Evolutionary conservation across 1,140 invertebrate genomes (phyloP).

Genomic region (Trichoplusia ni): DNA sequence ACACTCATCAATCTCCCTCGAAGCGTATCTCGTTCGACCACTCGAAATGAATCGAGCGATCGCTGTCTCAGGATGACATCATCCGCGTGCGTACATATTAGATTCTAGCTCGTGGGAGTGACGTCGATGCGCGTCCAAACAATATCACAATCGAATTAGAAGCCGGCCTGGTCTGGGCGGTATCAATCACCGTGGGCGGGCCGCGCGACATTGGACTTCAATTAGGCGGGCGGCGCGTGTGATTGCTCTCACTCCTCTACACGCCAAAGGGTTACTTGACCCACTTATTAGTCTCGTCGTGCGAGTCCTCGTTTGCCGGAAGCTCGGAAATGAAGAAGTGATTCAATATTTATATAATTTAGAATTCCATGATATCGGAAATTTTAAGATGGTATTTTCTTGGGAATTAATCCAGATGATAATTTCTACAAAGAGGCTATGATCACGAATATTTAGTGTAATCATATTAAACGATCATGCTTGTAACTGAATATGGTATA

Average conservation of each 20-base stretch:
- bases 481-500: constrained; percentile 19
- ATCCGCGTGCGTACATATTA: constrained; percentile 44
- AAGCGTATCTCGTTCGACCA: constrained; percentile 47
- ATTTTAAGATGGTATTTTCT: too few relatives aligned
- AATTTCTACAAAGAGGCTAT: neutral
- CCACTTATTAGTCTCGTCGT: constrained; percentile 70
- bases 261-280: constrained; percentile 77
- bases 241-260: constrained; percentile 75
- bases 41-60: constrained; percentile 43
- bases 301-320: constrained; percentile 58
- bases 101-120: constrained; percentile 46
- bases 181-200: constrained; percentile 78
- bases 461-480: constrained; percentile 1
- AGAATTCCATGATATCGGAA: neutral
- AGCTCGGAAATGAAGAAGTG: constrained; percentile 60
- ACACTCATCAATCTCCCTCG: constrained; percentile 48
- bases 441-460: constrained; percentile 1
- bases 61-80: constrained; percentile 51
- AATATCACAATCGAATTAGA: constrained; percentile 74
- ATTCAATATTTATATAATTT: constrained; percentile 52
- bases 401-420: too few relatives aligned
- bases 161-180: constrained; percentile 55
- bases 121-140: constrained; percentile 61
- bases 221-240: constrained; percentile 77
- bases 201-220: constrained; percentile 78